Base-by-base conservation (phyloP, 2,113 vertebrate genomes). In the Dicaeum eximium region DNA sequence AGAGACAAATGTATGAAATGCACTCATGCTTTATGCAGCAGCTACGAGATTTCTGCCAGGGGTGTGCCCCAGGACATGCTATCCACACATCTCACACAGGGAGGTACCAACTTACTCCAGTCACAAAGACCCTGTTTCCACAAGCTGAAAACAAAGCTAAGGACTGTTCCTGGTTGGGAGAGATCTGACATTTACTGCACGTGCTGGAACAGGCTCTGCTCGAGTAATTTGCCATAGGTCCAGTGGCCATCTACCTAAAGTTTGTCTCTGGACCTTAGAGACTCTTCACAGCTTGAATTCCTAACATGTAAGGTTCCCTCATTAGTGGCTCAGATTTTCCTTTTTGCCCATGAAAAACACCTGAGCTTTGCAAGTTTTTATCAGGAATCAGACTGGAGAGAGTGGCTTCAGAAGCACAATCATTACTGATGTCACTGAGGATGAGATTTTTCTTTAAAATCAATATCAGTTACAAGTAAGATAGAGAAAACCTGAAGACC, bases 41-140 rank as follows among this genome's bases (percentile, higher is more conserved):
- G 62, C 22, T 45, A 7, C 0, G 1, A 33, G 37, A 4, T 67
- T 64, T 47, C 77, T 30, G 17, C 38, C 57, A 44, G 1, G 9
- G 54, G 35, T 69, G 25, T 20, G 12, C 21, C 61, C 56, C 65
- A 62, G 88, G 37, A 67, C 11, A 25, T 7, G 30, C 6, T 38
- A 11, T 10, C 73, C 64, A 73, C 45, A 71, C 4, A 13, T 33
- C 15, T 77, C 47, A 11, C 4, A 4, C 1, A 54, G 30, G 20
- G 22, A 88, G 20, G 15, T 31, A 42, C 35, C 11, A 78, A 18
- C 15, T 30, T 8, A 21, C 12, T 22, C 33, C 11, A 4, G 7
- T 72, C 51, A 61, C 53, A 77, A 79, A 67, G 24, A 28, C 7
- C 2, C 13, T 56, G 27, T 48, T 66, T 53, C 44, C 23, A 35